These are phyloP conservation scores for Ditylenchus dipsaci DNA, from an alignment of 1,140 invertebrate genomes.

Conservation along the genomic window DNA sequence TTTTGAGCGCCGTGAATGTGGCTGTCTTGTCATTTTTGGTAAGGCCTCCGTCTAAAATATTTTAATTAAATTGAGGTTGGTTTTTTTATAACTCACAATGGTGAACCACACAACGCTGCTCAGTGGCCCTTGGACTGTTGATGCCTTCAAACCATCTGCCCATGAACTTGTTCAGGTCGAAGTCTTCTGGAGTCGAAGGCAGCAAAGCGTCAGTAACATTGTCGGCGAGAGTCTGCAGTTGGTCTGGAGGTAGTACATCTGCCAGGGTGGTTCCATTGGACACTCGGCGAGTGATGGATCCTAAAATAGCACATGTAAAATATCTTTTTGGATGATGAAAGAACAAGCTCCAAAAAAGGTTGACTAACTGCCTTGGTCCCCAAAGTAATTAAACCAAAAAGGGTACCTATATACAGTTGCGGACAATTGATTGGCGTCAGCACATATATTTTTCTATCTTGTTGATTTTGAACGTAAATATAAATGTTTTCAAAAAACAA, in stretches of 20 bases:
- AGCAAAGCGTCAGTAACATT: slow-evolving; percentile 54
- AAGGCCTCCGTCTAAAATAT: slow-evolving; percentile 50
- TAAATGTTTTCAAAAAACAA: no score
- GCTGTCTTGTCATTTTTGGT: slow-evolving; percentile 58
- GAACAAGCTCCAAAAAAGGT: no score
- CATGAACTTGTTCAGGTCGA: slow-evolving; percentile 58
- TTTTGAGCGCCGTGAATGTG: slow-evolving; percentile 57
- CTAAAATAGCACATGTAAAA: slow-evolving; percentile 9
- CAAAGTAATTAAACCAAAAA: no score
- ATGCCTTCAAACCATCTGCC: slow-evolving; percentile 56
- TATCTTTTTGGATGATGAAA: neutral
- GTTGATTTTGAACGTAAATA: no score
- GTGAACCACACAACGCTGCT: slow-evolving; percentile 57
- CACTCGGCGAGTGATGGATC: slow-evolving; percentile 56
- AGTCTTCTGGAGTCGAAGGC: slow-evolving; percentile 51
- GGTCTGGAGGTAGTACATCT: slow-evolving; percentile 56
- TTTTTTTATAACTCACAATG: slow-evolving; percentile 44
- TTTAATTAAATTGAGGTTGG: neutral
- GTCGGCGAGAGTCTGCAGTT: slow-evolving; percentile 57
- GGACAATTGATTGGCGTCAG: no score
- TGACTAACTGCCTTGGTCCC: no score
- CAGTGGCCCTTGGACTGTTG: slow-evolving; percentile 56
- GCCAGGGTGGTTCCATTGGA: slow-evolving; percentile 58
- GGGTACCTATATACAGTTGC: no score
- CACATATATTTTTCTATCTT: no score